Conservation (phyloP, 2,888 invertebrate species). For the Blera fallax region DNA sequence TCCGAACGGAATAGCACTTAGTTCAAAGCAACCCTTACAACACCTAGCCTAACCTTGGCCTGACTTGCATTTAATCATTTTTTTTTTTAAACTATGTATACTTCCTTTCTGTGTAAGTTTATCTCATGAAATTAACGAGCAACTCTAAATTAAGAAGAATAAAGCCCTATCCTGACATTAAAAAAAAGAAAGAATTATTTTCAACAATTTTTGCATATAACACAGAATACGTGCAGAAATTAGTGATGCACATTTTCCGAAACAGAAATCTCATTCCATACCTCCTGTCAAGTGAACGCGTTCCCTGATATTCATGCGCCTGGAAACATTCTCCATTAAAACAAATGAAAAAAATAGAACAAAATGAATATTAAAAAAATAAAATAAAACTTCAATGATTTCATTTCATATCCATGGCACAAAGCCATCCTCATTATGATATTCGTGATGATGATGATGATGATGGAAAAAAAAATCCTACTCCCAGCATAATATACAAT, state of each 20-base stretch:
- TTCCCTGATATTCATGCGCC: not conserved
- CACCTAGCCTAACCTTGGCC: too few relatives aligned
- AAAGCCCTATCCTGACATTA: not conserved
- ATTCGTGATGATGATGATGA: conserved; percentile 41
- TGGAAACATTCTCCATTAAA: not conserved
- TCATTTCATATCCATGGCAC: conserved; percentile 53
- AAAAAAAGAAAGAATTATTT: not conserved
- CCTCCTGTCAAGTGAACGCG: conserved; percentile 25
- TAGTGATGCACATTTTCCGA: conserved; percentile 37
- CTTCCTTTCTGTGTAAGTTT: too few relatives aligned
- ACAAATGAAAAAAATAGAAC: conserved; percentile 5
- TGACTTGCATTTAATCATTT: too few relatives aligned
- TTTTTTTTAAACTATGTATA: too few relatives aligned
- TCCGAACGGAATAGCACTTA: too few relatives aligned
- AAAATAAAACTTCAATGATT: conserved; percentile 31
- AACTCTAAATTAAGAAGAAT: too few relatives aligned
- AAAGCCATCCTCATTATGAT: conserved; percentile 51
- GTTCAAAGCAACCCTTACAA: too few relatives aligned
- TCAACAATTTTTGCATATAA: conserved; percentile 17
- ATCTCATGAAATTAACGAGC: too few relatives aligned
- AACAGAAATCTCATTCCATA: conserved; percentile 12
- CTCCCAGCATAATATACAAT: conserved; percentile 32
- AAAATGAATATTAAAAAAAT: conserved; percentile 36
- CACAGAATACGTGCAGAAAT: conserved; percentile 37
- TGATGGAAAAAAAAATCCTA: conserved; percentile 23